Conservation (phyloP, 2,113 vertebrate genomes). For the Carollia perspicillata region DNA sequence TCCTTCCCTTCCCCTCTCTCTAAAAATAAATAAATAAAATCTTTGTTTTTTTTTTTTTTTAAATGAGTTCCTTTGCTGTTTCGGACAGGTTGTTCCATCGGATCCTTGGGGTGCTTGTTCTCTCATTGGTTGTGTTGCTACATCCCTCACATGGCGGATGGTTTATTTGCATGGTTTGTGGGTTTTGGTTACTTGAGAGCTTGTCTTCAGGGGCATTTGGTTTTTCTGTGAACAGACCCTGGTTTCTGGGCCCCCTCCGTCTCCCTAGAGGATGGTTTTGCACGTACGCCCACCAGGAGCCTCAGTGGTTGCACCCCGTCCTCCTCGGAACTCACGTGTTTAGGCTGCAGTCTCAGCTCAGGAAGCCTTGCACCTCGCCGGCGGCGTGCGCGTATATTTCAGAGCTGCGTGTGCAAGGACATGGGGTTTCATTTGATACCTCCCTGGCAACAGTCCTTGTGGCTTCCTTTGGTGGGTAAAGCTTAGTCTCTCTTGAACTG, state of each 20-base stretch:
- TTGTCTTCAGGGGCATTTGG: not conserved
- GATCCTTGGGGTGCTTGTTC: not conserved
- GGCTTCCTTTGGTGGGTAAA: not conserved
- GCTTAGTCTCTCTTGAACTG: not conserved
- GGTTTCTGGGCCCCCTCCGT: not conserved
- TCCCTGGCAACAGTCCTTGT: no score
- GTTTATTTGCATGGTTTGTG: not conserved
- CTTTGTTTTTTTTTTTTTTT: no score
- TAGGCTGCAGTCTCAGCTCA: not conserved
- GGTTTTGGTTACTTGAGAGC: not conserved
- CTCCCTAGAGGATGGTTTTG: not conserved
- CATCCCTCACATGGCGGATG: not conserved
- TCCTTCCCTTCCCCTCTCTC: no score
- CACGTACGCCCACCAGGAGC: not conserved
- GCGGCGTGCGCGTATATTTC: rapidly evolving
- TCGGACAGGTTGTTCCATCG: not conserved
- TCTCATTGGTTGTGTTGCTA: not conserved
- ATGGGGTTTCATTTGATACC: not conserved
- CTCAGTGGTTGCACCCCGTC: no score
- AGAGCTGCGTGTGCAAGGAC: not conserved
- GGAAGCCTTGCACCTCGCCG: not conserved
- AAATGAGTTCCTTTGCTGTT: not conserved
- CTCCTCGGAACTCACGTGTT: not conserved
- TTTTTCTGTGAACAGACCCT: not conserved
- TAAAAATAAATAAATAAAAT: no score